Base-by-base conservation (phyloP, 2,113 vertebrate species). In the Limnothrissa miodon region DNA sequence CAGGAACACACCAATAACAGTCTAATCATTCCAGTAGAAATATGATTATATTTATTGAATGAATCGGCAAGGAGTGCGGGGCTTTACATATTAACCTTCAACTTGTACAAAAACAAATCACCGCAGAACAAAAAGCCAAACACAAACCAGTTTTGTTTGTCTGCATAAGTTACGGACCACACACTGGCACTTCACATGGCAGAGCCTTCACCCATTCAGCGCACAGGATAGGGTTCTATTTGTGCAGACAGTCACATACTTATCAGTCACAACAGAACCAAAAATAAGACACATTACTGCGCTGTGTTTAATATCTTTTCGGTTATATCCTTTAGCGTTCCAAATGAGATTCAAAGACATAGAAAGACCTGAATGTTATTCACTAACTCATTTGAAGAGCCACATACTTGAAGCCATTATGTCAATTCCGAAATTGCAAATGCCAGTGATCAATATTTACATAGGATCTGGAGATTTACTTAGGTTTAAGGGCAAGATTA, bases 21-120 rank as follows among this genome's bases (percentile, higher is more conserved):
- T 39, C 36, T 36, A 11, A 78, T 39, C 42, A 70, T 25, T 81
- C 78, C 45, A 79, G 66, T 85, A 85, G 59, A 83, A 85, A 83
- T 80, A 10, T 78, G 62, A 62, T 33, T 59, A 56, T 5, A 39
- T 86, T 88, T 85, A 83, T 81, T 86, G 62, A 81, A 80, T 39
- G 1, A 46, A 51, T 80, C 66, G 15, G 66, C 66, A 46, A 81
- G 53, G 79, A 81, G 80, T 42, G 80, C 83, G 81, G 15, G 19
- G 45, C 39, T 4, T 29, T 56, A n/a, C 80, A 82, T 80, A 81
- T 74, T 56, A 59, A 39, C n/a, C 62, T 70, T 80, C 51, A 56
- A n/a, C 45, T 79, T 33, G 13, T 74, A 87, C 46, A 84, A 53
- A 42, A 81, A 78, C 56, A 56, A 83, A 83, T 81, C 80, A 39